Evolutionary conservation across 2,888 invertebrate species (phyloP).

Genomic region (Drosophila nigritarsus): DNA sequence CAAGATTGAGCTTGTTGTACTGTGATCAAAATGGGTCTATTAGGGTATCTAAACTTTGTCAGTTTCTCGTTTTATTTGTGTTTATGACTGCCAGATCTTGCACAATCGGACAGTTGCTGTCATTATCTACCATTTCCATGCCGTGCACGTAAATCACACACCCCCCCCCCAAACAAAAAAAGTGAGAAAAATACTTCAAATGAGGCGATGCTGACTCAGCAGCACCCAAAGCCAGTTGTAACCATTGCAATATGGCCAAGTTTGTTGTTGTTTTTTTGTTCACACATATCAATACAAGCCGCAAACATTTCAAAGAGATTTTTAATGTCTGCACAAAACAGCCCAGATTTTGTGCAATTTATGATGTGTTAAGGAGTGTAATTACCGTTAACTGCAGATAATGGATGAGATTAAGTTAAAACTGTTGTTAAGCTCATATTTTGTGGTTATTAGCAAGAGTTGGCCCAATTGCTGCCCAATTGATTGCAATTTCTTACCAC

Average conservation of each 20-base stretch:
- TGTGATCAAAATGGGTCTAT: neutral
- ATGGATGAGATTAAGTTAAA: neutral
- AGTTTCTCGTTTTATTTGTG: neutral
- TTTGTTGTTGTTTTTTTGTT: neutral
- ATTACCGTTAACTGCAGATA: neutral
- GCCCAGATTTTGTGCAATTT: neutral
- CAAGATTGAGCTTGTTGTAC: neutral
- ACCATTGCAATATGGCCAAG: constrained; percentile 10
- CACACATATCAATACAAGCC: constrained; percentile 9
- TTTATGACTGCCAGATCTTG: constrained; percentile 45
- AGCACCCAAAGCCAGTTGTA: constrained; percentile 9
- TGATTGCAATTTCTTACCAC: constrained; percentile 1
- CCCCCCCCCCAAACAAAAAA: constrained; percentile 1
- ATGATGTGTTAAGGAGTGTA: neutral
- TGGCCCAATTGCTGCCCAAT: neutral
- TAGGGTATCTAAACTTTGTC: constrained; percentile 14
- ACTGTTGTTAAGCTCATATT: neutral
- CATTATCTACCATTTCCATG: constrained; percentile 65
- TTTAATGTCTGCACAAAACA: neutral
- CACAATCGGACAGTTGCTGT: constrained; percentile 48
- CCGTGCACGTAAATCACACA: constrained; percentile 53
- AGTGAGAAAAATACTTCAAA: neutral
- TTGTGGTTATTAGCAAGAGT: neutral
- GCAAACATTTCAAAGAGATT: constrained; percentile 7
- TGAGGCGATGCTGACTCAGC: constrained; percentile 34